A percentile compares a stretch with the other conserved stretches of the same genome.
Conservation (phyloP, 2,797 vertebrate species). For the Oreochromis grahami region DNA sequence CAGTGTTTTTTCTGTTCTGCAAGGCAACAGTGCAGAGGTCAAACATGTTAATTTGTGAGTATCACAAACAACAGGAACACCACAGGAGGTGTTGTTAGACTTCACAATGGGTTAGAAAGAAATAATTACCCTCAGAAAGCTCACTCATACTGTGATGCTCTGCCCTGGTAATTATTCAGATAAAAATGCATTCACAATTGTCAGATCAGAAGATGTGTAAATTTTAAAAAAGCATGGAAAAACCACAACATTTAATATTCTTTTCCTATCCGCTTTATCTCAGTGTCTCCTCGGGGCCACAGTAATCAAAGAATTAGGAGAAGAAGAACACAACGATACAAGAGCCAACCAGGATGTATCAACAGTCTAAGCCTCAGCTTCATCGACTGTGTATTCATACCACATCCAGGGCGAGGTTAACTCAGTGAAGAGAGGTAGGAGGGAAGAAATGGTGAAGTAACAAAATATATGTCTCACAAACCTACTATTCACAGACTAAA, state of each 20-base stretch:
- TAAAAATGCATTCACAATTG: slow-evolving; percentile 20
- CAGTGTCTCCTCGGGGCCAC: background rate
- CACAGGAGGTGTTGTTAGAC: slow-evolving; percentile 27
- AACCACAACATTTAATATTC: slow-evolving; percentile 1
- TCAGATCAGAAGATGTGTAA: slow-evolving; percentile 10
- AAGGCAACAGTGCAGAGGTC: background rate
- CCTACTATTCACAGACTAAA: background rate
- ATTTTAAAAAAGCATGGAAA: background rate
- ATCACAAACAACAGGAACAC: background rate
- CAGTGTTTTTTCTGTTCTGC: background rate
- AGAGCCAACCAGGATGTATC: background rate
- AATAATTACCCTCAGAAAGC: slow-evolving; percentile 20
- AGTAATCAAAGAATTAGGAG: background rate
- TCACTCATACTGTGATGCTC: background rate
- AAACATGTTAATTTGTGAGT: slow-evolving; percentile 1
- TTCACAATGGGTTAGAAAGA: slow-evolving; percentile 11
- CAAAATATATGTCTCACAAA: background rate
- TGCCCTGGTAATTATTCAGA: slow-evolving; percentile 30
- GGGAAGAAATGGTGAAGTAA: background rate
- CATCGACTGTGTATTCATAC: background rate
- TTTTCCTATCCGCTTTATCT: slow-evolving; percentile 19
- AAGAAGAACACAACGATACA: background rate
- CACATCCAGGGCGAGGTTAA: background rate
- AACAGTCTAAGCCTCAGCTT: background rate
- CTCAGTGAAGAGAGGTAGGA: background rate